These are phyloP conservation scores for Eupithecia abbreviata DNA, from an alignment of 2,888 invertebrate species.

Conservation along the genomic window DNA sequence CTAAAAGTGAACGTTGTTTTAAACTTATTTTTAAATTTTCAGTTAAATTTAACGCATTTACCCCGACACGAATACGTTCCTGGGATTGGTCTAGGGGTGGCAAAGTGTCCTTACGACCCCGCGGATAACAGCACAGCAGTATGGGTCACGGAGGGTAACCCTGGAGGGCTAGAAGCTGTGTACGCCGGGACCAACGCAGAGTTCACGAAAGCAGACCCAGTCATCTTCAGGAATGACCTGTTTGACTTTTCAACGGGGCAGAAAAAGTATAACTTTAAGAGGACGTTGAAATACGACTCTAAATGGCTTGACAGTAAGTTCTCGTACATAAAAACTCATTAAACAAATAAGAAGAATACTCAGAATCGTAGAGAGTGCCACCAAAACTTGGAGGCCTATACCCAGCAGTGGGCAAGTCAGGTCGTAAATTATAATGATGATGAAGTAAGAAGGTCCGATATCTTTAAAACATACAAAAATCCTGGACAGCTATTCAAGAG, in stretches of 20 bases:
- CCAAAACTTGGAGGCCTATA: neutral
- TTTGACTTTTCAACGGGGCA: conserved; percentile 85
- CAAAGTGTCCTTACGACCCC: conserved; percentile 89
- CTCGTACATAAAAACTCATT: neutral
- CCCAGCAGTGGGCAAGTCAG: neutral
- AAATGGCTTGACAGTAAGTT: conserved; percentile 89
- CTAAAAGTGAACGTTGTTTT: neutral
- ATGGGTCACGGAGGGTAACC: conserved; percentile 88
- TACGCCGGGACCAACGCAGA: conserved; percentile 90
- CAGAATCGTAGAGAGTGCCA: neutral
- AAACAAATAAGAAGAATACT: neutral
- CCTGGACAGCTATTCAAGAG: neutral
- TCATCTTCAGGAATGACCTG: conserved; percentile 88
- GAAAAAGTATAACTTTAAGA: conserved; percentile 85
- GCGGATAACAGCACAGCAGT: conserved; percentile 89
- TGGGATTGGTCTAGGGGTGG: conserved; percentile 87
- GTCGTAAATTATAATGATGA: neutral
- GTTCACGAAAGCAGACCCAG: conserved; percentile 88
- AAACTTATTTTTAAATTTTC: conserved; percentile 33
- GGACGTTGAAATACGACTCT: conserved; percentile 88
- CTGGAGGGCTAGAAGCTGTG: conserved; percentile 85
- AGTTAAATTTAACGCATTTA: conserved; percentile 83
- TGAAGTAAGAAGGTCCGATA: neutral
- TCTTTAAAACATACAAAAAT: neutral
- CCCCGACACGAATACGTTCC: conserved; percentile 85